Conservation (phyloP, 2,888 invertebrate species). For the Gastracanthus pulcherrimus region DNA sequence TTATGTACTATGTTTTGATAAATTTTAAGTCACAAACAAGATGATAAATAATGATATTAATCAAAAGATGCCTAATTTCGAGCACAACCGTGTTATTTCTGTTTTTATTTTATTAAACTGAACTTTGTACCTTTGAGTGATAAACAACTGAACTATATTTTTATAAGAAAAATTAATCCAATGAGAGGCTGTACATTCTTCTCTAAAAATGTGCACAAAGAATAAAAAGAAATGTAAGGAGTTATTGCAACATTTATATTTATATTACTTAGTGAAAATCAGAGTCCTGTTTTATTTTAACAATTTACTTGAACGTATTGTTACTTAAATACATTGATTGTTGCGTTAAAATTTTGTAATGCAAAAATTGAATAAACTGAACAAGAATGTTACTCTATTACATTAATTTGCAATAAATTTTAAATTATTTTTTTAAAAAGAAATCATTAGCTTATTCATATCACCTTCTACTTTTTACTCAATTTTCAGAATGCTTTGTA, state of each 20-base stretch:
- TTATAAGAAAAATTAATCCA: not conserved
- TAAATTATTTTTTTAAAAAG: too few species aligned
- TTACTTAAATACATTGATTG: not conserved
- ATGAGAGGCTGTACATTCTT: constrained; percentile 8
- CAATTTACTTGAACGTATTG: constrained; percentile 34
- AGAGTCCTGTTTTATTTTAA: too few species aligned
- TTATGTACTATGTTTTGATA: not conserved
- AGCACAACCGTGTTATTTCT: constrained; percentile 67
- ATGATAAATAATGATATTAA: not conserved
- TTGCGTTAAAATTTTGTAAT: not conserved
- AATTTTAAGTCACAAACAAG: not conserved
- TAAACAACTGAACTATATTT: constrained; percentile 6
- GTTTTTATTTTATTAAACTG: not conserved
- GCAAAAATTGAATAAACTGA: not conserved
- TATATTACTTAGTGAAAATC: constrained; percentile 41
- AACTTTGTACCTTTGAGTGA: constrained; percentile 18
- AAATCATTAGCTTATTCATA: too few species aligned
- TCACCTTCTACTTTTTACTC: too few species aligned
- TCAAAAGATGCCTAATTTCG: constrained; percentile 74
- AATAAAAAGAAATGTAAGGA: not conserved
- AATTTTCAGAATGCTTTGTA: not conserved
- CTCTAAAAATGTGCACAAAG: constrained; percentile 43
- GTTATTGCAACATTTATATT: too few species aligned
- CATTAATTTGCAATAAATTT: too few species aligned
- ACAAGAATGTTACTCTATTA: not conserved